Evolutionary conservation across 2,113 vertebrate genomes (phyloP).

Genomic region (Perca schrenkii): DNA sequence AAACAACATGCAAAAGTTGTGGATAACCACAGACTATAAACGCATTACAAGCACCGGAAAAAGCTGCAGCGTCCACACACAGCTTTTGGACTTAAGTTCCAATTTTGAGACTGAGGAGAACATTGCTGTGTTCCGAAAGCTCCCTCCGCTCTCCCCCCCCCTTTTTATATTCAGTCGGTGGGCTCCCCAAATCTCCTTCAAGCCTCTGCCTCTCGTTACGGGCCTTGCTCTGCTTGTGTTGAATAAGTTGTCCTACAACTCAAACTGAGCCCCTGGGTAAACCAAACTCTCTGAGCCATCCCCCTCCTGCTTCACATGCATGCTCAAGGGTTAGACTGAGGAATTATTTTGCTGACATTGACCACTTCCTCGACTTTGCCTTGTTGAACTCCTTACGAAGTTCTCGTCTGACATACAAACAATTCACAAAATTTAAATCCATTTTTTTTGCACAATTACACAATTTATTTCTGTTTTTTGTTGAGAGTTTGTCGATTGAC

Average conservation of each 20-base stretch:
- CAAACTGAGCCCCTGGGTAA: slow-evolving; percentile 63
- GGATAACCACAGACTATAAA: slow-evolving; percentile 27
- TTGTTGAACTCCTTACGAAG: too few species aligned
- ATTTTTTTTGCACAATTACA: background rate
- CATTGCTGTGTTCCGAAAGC: slow-evolving; percentile 30
- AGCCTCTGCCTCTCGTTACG: slow-evolving; percentile 63
- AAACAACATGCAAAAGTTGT: slow-evolving; percentile 21
- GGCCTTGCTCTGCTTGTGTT: slow-evolving; percentile 66
- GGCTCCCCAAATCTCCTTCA: slow-evolving; percentile 60
- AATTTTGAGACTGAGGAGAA: slow-evolving; percentile 27
- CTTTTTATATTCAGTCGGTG: slow-evolving; percentile 58
- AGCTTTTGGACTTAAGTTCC: slow-evolving; percentile 40
- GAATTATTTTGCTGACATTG: slow-evolving; percentile 4
- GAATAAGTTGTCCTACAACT: slow-evolving; percentile 69
- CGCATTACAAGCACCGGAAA: slow-evolving; percentile 25
- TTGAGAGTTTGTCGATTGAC: background rate
- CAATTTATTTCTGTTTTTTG: background rate
- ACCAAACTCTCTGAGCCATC: slow-evolving; percentile 44
- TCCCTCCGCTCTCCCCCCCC: slow-evolving; percentile 34
- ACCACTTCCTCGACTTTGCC: too few species aligned
- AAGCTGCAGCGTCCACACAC: slow-evolving; percentile 17
- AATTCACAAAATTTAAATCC: background rate
- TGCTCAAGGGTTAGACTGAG: background rate
- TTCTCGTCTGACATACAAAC: too few species aligned
- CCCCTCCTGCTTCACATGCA: slow-evolving; percentile 6